Percentiles rank a stretch among this genome's conserved stretches.
Conservation (phyloP, 2,888 invertebrate genomes). For the Ernsta delagoae region DNA sequence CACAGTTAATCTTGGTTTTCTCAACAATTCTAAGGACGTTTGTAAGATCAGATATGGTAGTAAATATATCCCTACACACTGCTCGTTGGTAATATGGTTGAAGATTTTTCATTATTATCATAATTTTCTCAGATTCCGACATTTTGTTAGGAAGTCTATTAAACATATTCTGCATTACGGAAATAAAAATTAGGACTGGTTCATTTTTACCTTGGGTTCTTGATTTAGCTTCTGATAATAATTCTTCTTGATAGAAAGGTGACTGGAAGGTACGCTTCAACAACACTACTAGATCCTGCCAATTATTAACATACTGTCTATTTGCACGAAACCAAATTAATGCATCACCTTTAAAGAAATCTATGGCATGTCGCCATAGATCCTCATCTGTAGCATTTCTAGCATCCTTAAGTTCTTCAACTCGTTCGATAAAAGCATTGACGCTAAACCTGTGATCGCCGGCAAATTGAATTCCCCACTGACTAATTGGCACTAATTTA, state of each 20-base stretch:
- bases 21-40: not conserved
- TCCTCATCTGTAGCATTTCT: not conserved
- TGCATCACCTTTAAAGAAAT: not conserved
- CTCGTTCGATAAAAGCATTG: slow-evolving; percentile 2
- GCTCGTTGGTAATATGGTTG: not conserved
- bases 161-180: not conserved
- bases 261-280: not conserved
- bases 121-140: not conserved
- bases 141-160: slow-evolving; percentile 4
- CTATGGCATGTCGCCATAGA: not conserved
- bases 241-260: slow-evolving; percentile 2
- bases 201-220: slow-evolving; percentile 2
- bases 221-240: not conserved
- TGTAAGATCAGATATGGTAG: not conserved
- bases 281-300: not conserved
- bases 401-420: not conserved
- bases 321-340: slow-evolving; percentile 2
- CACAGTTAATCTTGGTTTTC: not conserved
- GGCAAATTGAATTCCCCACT: not conserved
- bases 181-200: not conserved
- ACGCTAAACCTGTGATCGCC: not conserved
- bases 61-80: slow-evolving; percentile 1
- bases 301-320: not conserved
- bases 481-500: slow-evolving; percentile 1
- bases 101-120: not conserved